Conservation (phyloP, 1,140 invertebrate species). For the Cataglyphis hispanica region DNA sequence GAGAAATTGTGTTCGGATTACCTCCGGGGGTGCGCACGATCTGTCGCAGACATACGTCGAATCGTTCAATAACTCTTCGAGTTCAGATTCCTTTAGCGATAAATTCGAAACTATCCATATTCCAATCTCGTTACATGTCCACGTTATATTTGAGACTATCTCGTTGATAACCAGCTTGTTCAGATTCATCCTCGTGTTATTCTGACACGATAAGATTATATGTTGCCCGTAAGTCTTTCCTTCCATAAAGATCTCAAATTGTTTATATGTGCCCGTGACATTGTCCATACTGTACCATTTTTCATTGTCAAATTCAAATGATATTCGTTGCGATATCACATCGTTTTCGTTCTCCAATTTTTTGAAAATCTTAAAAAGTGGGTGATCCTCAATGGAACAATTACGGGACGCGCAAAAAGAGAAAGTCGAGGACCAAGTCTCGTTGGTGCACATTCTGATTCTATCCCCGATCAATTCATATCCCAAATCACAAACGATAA, state of each 20-base stretch:
- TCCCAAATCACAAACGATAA: slow-evolving; percentile 71
- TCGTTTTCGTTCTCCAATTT: slow-evolving; percentile 2
- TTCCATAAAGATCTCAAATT: slow-evolving; percentile 60
- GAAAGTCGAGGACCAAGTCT: slow-evolving; percentile 70
- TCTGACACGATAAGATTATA: slow-evolving; percentile 70
- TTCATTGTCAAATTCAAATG: not conserved
- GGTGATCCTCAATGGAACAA: slow-evolving; percentile 69
- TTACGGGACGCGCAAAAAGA: slow-evolving; percentile 64
- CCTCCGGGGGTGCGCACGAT: slow-evolving; percentile 38
- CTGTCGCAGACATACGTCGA: slow-evolving; percentile 63
- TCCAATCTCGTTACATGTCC: slow-evolving; percentile 74
- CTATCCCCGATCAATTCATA: slow-evolving; percentile 61
- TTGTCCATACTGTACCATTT: not conserved
- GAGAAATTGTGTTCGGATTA: slow-evolving; percentile 23
- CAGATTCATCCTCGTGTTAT: slow-evolving; percentile 57
- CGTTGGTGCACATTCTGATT: slow-evolving; percentile 70
- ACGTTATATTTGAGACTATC: slow-evolving; percentile 68
- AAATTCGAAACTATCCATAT: slow-evolving; percentile 68
- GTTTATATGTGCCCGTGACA: slow-evolving; percentile 34
- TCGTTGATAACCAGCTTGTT: slow-evolving; percentile 1
- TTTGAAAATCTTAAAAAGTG: slow-evolving; percentile 66
- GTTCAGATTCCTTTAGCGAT: slow-evolving; percentile 26
- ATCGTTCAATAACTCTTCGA: slow-evolving; percentile 47
- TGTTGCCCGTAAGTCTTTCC: slow-evolving; percentile 70
- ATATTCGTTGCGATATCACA: no score